Conservation (phyloP, 2,113 vertebrate species). For the Eidolon helvum region DNA sequence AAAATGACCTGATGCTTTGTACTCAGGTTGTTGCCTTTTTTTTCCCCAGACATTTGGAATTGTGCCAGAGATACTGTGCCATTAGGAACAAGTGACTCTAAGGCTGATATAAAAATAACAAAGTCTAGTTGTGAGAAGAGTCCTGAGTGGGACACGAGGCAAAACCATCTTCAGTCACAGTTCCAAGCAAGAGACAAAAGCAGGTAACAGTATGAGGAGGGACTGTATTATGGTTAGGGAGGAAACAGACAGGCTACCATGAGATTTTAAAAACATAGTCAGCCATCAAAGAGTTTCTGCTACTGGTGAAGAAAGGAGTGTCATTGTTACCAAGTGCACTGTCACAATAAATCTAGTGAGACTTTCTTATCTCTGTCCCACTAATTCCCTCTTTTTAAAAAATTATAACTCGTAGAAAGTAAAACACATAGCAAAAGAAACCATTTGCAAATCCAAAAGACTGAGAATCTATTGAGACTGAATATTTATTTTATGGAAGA, state of each 20-base stretch:
- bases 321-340: not conserved
- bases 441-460: not conserved
- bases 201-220: not conserved
- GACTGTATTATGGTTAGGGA: not conserved
- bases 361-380: not conserved
- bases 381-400: not conserved
- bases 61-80: slow-evolving; percentile 70
- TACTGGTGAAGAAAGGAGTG: not conserved
- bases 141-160: not conserved
- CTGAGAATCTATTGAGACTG: not conserved
- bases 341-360: not conserved
- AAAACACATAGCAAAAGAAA: not conserved
- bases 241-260: not conserved
- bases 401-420: not conserved
- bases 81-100: slow-evolving; percentile 72
- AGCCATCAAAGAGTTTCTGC: not conserved
- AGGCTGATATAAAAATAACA: slow-evolving; percentile 70
- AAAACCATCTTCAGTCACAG: not conserved
- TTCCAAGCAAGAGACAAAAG: not conserved
- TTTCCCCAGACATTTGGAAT: slow-evolving; percentile 69
- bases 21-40: slow-evolving; percentile 77
- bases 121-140: not conserved
- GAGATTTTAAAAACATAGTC: not conserved
- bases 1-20: slow-evolving; percentile 79
- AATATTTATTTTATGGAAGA: not conserved